Evolutionary conservation across 2,113 vertebrate genomes (phyloP).

Genomic region (Riparia riparia): DNA sequence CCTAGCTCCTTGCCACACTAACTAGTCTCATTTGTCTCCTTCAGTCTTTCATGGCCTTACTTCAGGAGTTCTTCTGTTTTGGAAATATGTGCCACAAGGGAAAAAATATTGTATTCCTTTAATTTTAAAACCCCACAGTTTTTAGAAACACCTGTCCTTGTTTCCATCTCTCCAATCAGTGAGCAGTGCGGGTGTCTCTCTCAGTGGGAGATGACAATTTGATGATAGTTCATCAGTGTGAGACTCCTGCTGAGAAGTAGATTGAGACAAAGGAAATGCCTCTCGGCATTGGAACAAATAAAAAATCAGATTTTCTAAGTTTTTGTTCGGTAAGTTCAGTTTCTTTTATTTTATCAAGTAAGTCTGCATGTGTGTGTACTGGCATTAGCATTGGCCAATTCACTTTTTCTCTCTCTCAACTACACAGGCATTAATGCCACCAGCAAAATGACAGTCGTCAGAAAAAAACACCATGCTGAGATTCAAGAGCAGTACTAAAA

Average conservation of each 20-base stretch:
- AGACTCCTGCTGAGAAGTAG: constrained; percentile 73
- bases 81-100: neutral
- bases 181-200: constrained; percentile 35
- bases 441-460: neutral
- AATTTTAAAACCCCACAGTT: constrained; percentile 53
- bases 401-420: neutral
- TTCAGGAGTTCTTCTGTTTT: neutral
- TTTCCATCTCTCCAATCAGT: constrained; percentile 62
- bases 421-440: neutral
- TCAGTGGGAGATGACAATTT: constrained; percentile 79
- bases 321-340: neutral
- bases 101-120: neutral
- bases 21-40: neutral
- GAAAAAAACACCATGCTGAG: neutral
- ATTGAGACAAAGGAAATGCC: constrained; percentile 77
- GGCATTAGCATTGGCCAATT: neutral
- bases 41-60: neutral
- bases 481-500: neutral
- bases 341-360: constrained; percentile 12
- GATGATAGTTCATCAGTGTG: constrained; percentile 78
- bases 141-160: constrained; percentile 71
- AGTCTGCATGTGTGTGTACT: neutral
- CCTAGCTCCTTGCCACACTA: neutral
- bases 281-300: constrained; percentile 65
- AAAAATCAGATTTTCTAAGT: constrained; percentile 61